These are phyloP conservation scores for Calidris pugnax DNA, from an alignment of 2,113 vertebrate species.

Conservation along the genomic window DNA sequence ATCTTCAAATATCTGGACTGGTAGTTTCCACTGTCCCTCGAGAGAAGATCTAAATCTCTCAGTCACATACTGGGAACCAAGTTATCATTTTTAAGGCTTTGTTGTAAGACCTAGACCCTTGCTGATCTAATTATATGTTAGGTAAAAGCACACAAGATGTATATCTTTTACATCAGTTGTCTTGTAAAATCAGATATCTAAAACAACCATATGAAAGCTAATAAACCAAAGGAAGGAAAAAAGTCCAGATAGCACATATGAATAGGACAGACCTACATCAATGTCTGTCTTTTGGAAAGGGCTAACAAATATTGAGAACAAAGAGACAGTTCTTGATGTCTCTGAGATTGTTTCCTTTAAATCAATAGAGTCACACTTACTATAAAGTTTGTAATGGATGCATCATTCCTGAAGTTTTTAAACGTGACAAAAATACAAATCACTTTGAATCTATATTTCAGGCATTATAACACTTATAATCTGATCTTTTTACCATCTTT, in stretches of 20 bases:
- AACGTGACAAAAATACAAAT: background rate
- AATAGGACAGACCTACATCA: background rate
- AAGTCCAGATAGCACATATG: background rate
- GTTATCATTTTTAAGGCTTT: constrained; percentile 40
- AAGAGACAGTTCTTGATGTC: background rate
- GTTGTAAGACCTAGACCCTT: constrained; percentile 1
- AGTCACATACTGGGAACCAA: background rate
- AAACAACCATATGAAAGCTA: background rate
- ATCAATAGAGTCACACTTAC: background rate
- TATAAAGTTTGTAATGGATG: background rate
- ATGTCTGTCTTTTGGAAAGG: background rate
- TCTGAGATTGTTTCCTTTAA: background rate
- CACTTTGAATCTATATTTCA: background rate
- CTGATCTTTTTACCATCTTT: background rate
- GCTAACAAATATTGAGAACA: background rate
- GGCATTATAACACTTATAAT: background rate
- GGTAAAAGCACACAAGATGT: background rate
- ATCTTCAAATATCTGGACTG: background rate
- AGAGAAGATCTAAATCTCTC: constrained; percentile 50
- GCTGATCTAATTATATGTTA: constrained; percentile 21
- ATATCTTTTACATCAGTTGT: background rate
- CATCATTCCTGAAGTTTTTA: background rate
- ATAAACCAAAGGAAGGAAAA: background rate
- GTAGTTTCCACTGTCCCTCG: background rate
- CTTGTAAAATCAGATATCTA: background rate